Base-by-base conservation (phyloP, 2,113 vertebrate species). In the Dipodomys merriami region DNA sequence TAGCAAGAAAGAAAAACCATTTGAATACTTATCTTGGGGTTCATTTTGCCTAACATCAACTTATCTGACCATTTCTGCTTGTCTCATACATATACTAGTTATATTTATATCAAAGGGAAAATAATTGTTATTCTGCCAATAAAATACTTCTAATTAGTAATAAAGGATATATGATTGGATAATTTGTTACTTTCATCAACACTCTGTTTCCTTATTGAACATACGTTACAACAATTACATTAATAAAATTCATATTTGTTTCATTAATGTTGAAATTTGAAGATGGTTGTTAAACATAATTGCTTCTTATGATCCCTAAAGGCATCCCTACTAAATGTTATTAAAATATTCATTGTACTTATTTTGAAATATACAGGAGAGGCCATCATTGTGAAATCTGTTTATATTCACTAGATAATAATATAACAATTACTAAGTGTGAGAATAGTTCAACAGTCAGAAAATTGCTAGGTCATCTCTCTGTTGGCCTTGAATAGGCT, bases 311-410 rank as follows among this genome's bases (percentile, higher is more conserved):
- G 16, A 88, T 95, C 39, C 39, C 78, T 83, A 23, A 82, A 93
- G 71, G 16, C 22, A 16, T 62, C 0, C 12, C 18, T 78, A 69
- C 79, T 79, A 88, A 91, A 46, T 88, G 15, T 19, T 91, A 79
- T 88, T 90, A 94, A 91, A 90, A 90, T 86, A 93, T 64, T 76
- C 27, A 80, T 67, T 65, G 46, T 77, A 85, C 23, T 92, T 92
- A 89, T 80, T 83, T 94, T 88, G 27, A 84, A 79, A 78, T 95
- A 94, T 90, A 94, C 29, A 74, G 57, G 67, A 93, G 13, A 95
- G 88, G 73, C 7, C 74, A 29, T 7, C 23, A 62, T 71, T 94
- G 10, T 80, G 10, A 94, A 91, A 83, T 72, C 4, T 72, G 25
- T 91, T 93, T 84, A 64, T 19, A 8, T n/a, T 35, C 25, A 73